Evolutionary conservation across 2,888 invertebrate genomes (phyloP).

Genomic region (Tetheella fluctuosa): DNA sequence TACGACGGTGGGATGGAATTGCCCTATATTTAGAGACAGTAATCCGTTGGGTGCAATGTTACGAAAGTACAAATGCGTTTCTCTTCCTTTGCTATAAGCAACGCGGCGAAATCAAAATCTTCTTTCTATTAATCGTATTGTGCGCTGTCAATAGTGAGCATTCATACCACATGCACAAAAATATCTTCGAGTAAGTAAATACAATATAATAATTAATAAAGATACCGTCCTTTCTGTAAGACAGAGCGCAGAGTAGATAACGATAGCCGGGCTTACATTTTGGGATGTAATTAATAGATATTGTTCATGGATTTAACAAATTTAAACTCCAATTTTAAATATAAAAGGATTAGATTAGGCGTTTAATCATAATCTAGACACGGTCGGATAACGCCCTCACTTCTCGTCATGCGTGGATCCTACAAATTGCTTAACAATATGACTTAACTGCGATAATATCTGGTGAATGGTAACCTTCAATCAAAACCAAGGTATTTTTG

Average conservation of each 20-base stretch:
- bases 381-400: constrained; percentile 56
- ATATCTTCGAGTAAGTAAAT: too few relatives aligned
- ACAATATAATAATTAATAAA: too few relatives aligned
- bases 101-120: constrained; percentile 16
- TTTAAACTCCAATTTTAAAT: neutral
- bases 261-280: too few relatives aligned
- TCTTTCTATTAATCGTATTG: neutral
- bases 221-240: too few relatives aligned
- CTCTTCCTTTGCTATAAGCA: constrained; percentile 23
- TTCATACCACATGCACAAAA: too few relatives aligned
- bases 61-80: constrained; percentile 46
- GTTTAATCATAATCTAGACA: constrained; percentile 29
- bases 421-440: constrained; percentile 56
- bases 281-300: too few relatives aligned
- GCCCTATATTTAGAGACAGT: constrained; percentile 73
- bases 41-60: constrained; percentile 57
- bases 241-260: too few relatives aligned
- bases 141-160: too few relatives aligned
- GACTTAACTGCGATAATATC: constrained; percentile 52
- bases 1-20: constrained; percentile 53
- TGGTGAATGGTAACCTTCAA: constrained; percentile 62
- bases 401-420: constrained; percentile 68
- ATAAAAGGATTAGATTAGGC: neutral
- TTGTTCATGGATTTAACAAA: neutral
- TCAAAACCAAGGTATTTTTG: constrained; percentile 55